Base-by-base conservation (phyloP, 1,140 invertebrate genomes). In the Cyclargus thomasi region DNA sequence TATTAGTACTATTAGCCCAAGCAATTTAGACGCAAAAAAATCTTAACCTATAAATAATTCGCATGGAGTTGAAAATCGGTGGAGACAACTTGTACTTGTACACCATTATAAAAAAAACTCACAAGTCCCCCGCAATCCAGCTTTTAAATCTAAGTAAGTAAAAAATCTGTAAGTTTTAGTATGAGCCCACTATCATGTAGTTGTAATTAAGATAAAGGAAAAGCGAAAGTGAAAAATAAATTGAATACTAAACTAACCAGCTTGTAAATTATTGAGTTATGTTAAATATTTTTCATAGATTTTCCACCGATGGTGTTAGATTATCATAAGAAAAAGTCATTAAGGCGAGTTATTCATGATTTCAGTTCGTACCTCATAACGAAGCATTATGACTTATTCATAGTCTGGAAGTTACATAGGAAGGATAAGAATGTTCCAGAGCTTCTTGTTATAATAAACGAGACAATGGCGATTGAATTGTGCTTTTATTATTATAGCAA, bases 301-400 rank as follows among this genome's bases (percentile, higher is more conserved):
- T 66, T 18, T 35, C 23, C 53, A 16, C 20, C 57, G 57, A 66
- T 57, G 53, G 35, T 66, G 23, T 57, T 66, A 66, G 65, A 66
- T 66, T 59, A 35, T 66, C 53, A 66, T 66, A 66, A 29, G 53
- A 21, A 59, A 66, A 66, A 66, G 22, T 67, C 64, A 64, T 67
- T 69, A 67, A 66, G 67, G 63, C 73, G 63, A 47, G 64, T 72
- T 71, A 78, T 77, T 78, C 77, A 77, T 76, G 70, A 74, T 83
- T 83, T 82, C 77, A 83, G 70, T 80, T 77, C 80, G 72, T 80
- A 81, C 80, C 77, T 84, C 81, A 79, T 87, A 87, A 87, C 82
- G 83, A 86, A 80, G 76, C 70, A 75, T 59, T 78, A 87, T 88
- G 85, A 86, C 74, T 88, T 88, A 88, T 88, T 88, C 85, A 88